These are phyloP conservation scores for Falco concolor DNA, from an alignment of 2,797 vertebrate species.

Conservation along the genomic window DNA sequence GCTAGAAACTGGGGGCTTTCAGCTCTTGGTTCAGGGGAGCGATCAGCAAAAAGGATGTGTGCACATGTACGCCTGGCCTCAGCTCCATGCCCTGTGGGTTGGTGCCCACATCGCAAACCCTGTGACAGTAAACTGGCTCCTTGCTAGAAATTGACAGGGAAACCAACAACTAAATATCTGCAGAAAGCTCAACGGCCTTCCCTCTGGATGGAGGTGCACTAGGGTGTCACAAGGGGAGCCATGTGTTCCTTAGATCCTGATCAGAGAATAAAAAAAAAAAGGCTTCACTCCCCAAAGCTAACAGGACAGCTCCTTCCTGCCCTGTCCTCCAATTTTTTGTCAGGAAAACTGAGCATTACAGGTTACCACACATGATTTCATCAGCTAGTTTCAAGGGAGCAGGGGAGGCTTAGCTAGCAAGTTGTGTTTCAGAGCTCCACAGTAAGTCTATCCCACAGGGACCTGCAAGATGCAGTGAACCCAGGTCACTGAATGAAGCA, in stretches of 20 bases:
- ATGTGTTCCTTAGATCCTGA: fast-evolving
- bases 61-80: fast-evolving
- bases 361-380: neutral
- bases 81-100: neutral
- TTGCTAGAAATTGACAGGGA: neutral
- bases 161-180: neutral
- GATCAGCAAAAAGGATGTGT: neutral
- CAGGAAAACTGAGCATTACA: neutral
- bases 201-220: neutral
- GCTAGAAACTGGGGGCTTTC: neutral
- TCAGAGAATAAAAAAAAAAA: neutral
- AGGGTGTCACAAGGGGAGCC: neutral
- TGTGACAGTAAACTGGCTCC: neutral
- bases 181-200: neutral
- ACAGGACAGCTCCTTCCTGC: neutral
- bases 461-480: neutral
- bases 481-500: neutral
- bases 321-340: neutral
- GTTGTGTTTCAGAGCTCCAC: neutral
- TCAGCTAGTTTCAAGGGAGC: neutral
- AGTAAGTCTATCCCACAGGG: neutral
- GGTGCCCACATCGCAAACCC: neutral
- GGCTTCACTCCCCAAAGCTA: neutral
- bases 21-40: neutral
- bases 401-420: neutral